Evolutionary conservation across 2,113 vertebrate species (phyloP).

Genomic region (Leiothrix lutea): DNA sequence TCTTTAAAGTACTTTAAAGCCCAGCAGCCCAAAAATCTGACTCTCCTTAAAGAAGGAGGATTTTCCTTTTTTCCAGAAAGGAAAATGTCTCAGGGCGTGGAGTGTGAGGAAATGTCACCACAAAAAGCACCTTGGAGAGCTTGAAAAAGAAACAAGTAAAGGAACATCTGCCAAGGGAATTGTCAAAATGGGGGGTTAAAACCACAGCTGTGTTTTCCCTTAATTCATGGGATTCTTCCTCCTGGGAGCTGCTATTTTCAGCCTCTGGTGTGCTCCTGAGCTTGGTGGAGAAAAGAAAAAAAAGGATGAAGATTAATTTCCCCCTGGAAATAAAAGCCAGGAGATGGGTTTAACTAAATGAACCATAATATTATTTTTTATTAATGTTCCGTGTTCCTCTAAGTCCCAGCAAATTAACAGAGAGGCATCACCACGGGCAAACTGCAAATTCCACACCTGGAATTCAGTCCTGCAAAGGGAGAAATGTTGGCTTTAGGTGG

Average conservation of each 20-base stretch:
- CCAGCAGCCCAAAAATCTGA: fast-evolving
- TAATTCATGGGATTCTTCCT: not conserved
- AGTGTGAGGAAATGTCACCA: not conserved
- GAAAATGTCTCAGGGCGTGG: fast-evolving
- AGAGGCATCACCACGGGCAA: not conserved
- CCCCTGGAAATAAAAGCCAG: not conserved
- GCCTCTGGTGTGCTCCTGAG: not conserved
- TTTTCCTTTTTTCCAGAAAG: not conserved
- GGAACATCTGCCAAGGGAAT: not conserved
- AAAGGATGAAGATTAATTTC: not conserved
- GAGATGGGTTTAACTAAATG: not conserved
- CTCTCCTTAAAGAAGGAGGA: not conserved
- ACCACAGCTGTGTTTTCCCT: not conserved
- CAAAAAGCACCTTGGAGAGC: not conserved
- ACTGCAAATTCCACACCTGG: not conserved
- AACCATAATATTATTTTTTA: not conserved
- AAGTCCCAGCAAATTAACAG: not conserved
- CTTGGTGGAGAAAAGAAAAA: not conserved
- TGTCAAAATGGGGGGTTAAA: not conserved
- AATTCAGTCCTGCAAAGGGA: not conserved
- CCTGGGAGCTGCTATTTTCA: not conserved
- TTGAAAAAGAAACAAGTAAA: not conserved
- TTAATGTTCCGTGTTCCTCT: not conserved
- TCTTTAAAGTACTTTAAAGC: not conserved
- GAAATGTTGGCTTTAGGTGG: not conserved